Conservation (phyloP, 2,888 invertebrate species). For the Parelbella ahira region DNA sequence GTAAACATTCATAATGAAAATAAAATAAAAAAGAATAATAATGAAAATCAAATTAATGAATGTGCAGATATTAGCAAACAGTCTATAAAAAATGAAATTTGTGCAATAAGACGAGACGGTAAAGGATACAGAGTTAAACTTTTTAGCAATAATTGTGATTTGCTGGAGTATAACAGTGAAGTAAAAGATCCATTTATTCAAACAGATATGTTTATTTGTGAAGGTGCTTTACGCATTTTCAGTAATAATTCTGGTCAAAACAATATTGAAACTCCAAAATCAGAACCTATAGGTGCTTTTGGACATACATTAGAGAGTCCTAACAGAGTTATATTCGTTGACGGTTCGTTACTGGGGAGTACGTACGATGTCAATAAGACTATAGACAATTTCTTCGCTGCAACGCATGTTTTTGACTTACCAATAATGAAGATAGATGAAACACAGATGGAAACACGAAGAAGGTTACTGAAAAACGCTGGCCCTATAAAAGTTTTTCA, state of each 20-base stretch:
- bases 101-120: slow-evolving; percentile 49
- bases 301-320: slow-evolving; percentile 22
- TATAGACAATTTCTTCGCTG: slow-evolving; percentile 57
- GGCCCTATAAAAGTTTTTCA: slow-evolving; percentile 51
- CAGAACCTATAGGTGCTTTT: too few relatives aligned
- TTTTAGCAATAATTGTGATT: slow-evolving; percentile 49
- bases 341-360: slow-evolving; percentile 42
- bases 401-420: slow-evolving; percentile 54
- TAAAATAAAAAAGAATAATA: neutral
- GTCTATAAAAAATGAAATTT: slow-evolving; percentile 35
- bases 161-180: slow-evolving; percentile 51
- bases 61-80: slow-evolving; percentile 25
- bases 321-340: slow-evolving; percentile 44
- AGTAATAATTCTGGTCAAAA: neutral
- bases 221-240: slow-evolving; percentile 27
- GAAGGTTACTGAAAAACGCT: slow-evolving; percentile 42
- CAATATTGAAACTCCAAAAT: slow-evolving; percentile 4
- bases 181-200: slow-evolving; percentile 38
- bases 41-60: neutral
- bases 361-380: slow-evolving; percentile 47
- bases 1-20: neutral
- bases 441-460: slow-evolving; percentile 39
- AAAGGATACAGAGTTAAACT: slow-evolving; percentile 48
- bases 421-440: slow-evolving; percentile 44
- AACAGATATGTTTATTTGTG: slow-evolving; percentile 51